Conservation (phyloP, 53 echinoderm and acorn worm genomes). For the Henricia sp. region DNA sequence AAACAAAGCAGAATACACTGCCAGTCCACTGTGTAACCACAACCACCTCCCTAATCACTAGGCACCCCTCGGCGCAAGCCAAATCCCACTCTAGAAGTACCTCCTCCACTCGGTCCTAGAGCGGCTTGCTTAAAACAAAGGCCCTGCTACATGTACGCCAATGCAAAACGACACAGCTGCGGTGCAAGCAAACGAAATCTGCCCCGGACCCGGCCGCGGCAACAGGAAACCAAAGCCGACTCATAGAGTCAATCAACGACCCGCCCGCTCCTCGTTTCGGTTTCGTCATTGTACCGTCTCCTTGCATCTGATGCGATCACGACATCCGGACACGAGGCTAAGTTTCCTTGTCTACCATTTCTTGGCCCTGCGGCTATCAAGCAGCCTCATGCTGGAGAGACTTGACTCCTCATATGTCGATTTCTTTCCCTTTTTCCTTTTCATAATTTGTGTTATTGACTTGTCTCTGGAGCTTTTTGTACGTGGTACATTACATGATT, state of each 20-base stretch:
- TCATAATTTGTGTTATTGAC: too few relatives aligned
- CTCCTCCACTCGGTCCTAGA: neutral
- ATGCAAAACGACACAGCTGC: neutral
- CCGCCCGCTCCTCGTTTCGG: constrained; percentile 5
- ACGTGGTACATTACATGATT: too few relatives aligned
- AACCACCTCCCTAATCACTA: neutral
- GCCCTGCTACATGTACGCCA: neutral
- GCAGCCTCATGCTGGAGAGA: neutral
- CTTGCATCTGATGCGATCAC: constrained; percentile 49
- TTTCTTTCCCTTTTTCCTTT: neutral
- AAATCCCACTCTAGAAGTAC: constrained; percentile 45
- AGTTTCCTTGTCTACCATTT: neutral
- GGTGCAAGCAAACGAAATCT: constrained; percentile 1
- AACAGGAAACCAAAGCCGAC: constrained; percentile 1
- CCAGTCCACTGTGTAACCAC: constrained; percentile 2
- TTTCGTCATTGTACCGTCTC: constrained; percentile 1
- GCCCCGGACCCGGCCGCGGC: neutral
- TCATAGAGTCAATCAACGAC: constrained; percentile 17
- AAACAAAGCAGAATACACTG: neutral
- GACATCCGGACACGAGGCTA: neutral
- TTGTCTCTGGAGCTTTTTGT: too few relatives aligned
- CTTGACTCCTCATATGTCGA: constrained; percentile 20
- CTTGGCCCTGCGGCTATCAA: neutral
- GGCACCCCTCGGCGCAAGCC: neutral
- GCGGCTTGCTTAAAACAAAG: constrained; percentile 41